Base-by-base conservation (phyloP, 2,888 invertebrate species). In the Scrobipalpa costella region DNA sequence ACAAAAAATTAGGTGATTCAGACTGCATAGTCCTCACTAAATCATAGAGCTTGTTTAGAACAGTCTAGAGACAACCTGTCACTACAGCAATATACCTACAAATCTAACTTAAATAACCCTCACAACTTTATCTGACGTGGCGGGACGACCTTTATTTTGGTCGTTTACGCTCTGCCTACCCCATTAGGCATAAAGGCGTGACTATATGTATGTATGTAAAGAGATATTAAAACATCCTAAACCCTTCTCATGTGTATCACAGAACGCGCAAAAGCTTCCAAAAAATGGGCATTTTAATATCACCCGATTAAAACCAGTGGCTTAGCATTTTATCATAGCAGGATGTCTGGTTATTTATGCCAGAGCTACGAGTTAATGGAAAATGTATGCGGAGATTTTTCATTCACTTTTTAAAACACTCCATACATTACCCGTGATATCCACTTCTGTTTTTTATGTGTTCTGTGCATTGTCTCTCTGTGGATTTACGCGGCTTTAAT, bases 271-370 rank as follows among this genome's bases (percentile, higher is more conserved):
- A 62, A 66, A 61, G 64, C 47, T 67, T 66, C 67, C 66, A 67
- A 78, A 73, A 70, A 69, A 71, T 68, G 67, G 71, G 73, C 75
- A 73, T 71, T 64, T 58, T 66, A 75, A 78, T 79, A 78, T 76
- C 71, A 72, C 71, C 64, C 75, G 75, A 81, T 82, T 81, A 80
- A 80, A 81, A 73, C 73, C 69, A 73, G 69, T 64, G 73, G 74
- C 73, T 75, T 72, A 75, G 71, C 75, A 65, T 83, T 82, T 83
- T 81, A 78, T 78, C 78, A 77, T 74, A 44, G n/a, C 11, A 3
- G 9, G 44, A 1, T 7, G 5, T 44, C 40, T 67, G 67, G 72
- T 72, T 71, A 75, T 74, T 74, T 72, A 70, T 70, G 65, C 44
- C 63, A 62, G 50, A 65, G 66, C 66, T 68, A 77, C 67, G 73